Evolutionary conservation across 2,888 invertebrate genomes (phyloP), one percentile per base, ranked within the genome.

Genomic region (Philereme transversata): DNA sequence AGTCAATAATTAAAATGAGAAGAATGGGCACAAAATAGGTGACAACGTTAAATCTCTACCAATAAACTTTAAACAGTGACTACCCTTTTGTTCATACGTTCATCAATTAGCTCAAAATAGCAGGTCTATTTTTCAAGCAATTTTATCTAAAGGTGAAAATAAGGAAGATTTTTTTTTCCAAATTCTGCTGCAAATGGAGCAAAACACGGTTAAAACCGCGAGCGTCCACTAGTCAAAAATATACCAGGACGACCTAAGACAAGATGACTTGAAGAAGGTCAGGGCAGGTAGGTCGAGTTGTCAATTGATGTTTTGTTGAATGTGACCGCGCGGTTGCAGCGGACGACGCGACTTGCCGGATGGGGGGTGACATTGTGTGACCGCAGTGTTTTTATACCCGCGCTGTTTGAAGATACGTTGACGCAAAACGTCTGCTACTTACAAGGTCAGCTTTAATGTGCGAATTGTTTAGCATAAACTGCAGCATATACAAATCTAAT

Each of bases 351-450:
- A 82, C 86, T 85, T 82, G 80, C 81, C 83, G 85, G 86, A 85
- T 87, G 84, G 82, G 81, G 81, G 88, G 87, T 89, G 88, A 90
- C 90, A 84, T 90, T 89, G 86, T 71, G 73, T 80, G 89, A 88
- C 89, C 89, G 88, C 85, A 79, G 72, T 74, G 79, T 85, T 88
- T 86, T 84, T 82, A 78, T 80, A 81, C 82, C 64, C 59, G 82
- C 59, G 82, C 81, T 81, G 79, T 83, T 81, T 82, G 84, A 83
- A 81, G 82, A 82, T 81, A 78, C 80, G 68, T 73, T 86, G 88
- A 88, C 88, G 87, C 82, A 84, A 77, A 79, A 71, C 76, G 82
- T 79, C 80, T 81, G 79, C 75, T 75, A 75, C 74, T 74, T 22
- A 70, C 83, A 86, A 87, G 87, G 84, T 86, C 79, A 71, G 72